Evolutionary conservation across 2,797 vertebrate species (phyloP).

Genomic region (Orestias chungarensis): DNA sequence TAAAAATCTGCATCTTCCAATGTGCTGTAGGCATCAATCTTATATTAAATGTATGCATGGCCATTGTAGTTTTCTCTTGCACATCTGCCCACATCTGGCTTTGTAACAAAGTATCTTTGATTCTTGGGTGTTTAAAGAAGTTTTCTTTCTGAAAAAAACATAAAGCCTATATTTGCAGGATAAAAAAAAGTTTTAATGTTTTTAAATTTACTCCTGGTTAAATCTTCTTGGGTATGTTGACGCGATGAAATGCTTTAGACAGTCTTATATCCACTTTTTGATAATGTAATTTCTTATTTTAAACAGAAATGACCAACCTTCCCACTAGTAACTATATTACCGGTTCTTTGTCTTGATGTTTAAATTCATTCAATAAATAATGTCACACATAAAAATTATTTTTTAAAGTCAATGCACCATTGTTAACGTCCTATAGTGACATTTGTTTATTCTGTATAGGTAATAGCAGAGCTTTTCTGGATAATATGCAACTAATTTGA

Average conservation of each 20-base stretch:
- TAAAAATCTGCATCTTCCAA: background rate
- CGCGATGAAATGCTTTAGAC: background rate
- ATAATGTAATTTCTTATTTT: no score
- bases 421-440: no score
- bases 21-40: background rate
- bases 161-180: background rate
- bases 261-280: no score
- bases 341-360: no score
- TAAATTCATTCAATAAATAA: no score
- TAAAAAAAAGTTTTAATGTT: background rate
- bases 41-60: background rate
- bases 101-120: background rate
- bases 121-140: background rate
- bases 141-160: background rate
- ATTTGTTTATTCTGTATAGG: no score
- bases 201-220: background rate
- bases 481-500: no score
- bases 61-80: background rate
- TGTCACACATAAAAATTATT: no score
- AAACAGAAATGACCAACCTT: no score
- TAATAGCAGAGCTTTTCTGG: no score
- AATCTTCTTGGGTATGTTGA: background rate
- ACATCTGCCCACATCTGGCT: background rate
- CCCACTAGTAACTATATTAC: no score
- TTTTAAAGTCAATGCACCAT: no score